These are phyloP conservation scores for Sebastes itinus DNA, from an alignment of 2,797 vertebrate species.

Conservation along the genomic window DNA sequence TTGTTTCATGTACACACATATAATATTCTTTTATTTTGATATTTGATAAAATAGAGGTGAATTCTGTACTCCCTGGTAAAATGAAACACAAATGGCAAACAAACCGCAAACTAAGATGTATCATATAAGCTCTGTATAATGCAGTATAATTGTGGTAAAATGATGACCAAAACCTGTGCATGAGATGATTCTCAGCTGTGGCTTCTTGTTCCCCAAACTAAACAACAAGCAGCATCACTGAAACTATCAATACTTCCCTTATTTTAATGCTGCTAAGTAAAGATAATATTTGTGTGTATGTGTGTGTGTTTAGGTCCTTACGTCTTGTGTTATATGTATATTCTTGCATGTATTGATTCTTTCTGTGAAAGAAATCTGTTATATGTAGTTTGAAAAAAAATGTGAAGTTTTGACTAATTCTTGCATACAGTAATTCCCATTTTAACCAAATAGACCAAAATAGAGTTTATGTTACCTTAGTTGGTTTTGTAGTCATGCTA, in stretches of 20 bases:
- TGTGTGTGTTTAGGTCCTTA: conserved; percentile 56
- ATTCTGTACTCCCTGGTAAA: conserved; percentile 21
- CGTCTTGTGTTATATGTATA: conserved; percentile 66
- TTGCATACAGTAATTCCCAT: conserved; percentile 61
- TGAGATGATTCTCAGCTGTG: conserved; percentile 58
- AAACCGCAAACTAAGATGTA: conserved; percentile 44
- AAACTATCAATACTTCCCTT: conserved; percentile 76
- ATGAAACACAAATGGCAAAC: conserved; percentile 22
- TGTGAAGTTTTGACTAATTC: conserved; percentile 84
- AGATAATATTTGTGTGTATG: conserved; percentile 69
- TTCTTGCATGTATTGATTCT: conserved; percentile 85
- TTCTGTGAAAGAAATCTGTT: conserved; percentile 95
- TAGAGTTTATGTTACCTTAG: conserved; percentile 62
- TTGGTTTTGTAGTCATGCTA: conserved; percentile 49
- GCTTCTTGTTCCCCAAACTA: conserved; percentile 61
- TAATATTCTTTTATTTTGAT: conserved; percentile 36
- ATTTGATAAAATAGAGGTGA: conserved; percentile 37
- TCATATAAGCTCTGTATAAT: conserved; percentile 57
- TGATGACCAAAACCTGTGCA: conserved; percentile 65
- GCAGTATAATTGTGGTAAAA: conserved; percentile 50
- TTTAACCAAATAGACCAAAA: conserved; percentile 78
- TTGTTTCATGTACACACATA: conserved; percentile 32
- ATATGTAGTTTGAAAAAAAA: conserved; percentile 83
- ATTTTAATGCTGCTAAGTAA: conserved; percentile 88
- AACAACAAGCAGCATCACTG: conserved; percentile 73